phyloP scores from a whole-genome alignment of 2,113 vertebrate genomes.

The Thermophis baileyi region DNA sequence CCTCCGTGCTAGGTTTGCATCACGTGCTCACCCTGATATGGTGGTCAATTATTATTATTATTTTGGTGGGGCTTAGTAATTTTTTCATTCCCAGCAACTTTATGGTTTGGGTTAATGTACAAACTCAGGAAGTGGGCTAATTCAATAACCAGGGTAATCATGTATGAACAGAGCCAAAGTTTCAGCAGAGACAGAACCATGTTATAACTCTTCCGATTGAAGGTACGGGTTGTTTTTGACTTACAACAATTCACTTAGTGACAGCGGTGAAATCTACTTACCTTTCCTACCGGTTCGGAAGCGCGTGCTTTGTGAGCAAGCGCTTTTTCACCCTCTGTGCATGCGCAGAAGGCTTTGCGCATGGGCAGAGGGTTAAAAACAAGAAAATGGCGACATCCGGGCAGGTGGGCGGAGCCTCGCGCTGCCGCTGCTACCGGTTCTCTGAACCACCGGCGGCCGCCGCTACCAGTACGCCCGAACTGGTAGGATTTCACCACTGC shows the following conservation, averaged over 20 bases:
- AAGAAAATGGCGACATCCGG: too few species aligned
- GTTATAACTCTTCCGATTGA: background rate
- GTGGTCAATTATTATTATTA: background rate
- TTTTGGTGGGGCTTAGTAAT: background rate
- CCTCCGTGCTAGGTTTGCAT: background rate
- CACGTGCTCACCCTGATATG: background rate
- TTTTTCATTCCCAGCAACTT: background rate
- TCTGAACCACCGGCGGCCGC: too few species aligned
- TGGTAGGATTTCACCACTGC: too few species aligned
- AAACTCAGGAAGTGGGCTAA: background rate
- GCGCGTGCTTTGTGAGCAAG: too few species aligned
- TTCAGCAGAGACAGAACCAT: background rate
- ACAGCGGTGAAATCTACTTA: too few species aligned
- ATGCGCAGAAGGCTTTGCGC: too few species aligned
- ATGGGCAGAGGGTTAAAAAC: too few species aligned
- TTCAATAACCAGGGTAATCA: background rate
- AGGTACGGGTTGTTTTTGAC: background rate
- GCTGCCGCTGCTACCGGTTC: too few species aligned
- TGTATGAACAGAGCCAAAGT: background rate
- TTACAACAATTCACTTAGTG: background rate
- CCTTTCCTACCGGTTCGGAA: too few species aligned
- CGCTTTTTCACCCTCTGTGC: too few species aligned
- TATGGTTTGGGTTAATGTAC: background rate
- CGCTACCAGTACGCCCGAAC: too few species aligned
- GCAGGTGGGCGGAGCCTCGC: too few species aligned